Conservation (phyloP, 2,797 vertebrate genomes). For the Epinephelus coioides region DNA sequence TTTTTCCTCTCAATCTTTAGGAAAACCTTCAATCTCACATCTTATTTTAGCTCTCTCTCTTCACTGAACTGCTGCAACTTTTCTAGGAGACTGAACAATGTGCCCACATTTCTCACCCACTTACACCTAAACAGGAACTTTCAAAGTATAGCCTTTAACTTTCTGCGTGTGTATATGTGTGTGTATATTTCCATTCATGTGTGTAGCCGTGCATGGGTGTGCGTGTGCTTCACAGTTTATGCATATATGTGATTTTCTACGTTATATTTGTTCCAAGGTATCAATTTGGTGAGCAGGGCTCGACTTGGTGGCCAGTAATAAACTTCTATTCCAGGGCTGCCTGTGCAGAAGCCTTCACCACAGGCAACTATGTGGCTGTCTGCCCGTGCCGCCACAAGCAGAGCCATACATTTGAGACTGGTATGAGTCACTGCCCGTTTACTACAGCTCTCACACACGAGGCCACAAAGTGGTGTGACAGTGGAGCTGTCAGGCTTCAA, state of each 20-base stretch:
- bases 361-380: conserved; percentile 77
- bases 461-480: conserved; percentile 32
- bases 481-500: conserved; percentile 36
- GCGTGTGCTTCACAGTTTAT: conserved; percentile 72
- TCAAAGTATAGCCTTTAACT: conserved; percentile 73
- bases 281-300: conserved; percentile 80
- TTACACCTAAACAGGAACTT: conserved; percentile 80
- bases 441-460: conserved; percentile 42
- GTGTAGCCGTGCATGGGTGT: conserved; percentile 61
- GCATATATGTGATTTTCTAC: conserved; percentile 80
- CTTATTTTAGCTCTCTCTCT: conserved; percentile 55
- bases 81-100: conserved; percentile 58
- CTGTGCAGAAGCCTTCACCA: conserved; percentile 68
- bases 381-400: conserved; percentile 64
- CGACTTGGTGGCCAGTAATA: conserved; percentile 83
- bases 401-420: conserved; percentile 67
- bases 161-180: conserved; percentile 8
- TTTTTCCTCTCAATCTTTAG: conserved; percentile 24
- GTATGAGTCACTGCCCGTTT: conserved; percentile 60
- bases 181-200: conserved; percentile 22
- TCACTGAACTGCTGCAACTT: conserved; percentile 53
- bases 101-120: conserved; percentile 79
- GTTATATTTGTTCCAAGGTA: conserved; percentile 83
- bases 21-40: conserved; percentile 42
- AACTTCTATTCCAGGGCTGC: conserved; percentile 82